A percentile compares a stretch with the other conserved stretches of the same genome.
Conservation (phyloP, 1,140 invertebrate species). For the Leptinotarsa defecta region DNA sequence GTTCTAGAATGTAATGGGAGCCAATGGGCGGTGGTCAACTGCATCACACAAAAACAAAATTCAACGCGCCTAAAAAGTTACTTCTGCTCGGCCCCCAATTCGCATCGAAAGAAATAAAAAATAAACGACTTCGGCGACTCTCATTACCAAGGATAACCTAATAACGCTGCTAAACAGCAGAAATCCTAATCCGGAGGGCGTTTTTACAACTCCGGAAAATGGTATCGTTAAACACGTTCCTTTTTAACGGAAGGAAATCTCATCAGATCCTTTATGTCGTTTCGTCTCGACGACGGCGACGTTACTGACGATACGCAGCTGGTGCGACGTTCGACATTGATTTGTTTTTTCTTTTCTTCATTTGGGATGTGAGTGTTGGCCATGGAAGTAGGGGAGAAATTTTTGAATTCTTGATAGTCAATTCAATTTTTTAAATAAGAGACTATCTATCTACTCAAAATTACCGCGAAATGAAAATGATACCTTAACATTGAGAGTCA, state of each 20-base stretch:
- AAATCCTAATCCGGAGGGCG: background rate
- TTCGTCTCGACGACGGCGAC: background rate
- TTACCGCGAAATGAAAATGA: too few relatives aligned
- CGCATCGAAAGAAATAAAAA: background rate
- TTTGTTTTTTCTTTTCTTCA: background rate
- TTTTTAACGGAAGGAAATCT: slow-evolving; percentile 3
- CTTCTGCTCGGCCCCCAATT: background rate
- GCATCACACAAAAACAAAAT: too few relatives aligned
- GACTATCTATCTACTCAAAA: too few relatives aligned
- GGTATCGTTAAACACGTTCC: slow-evolving; percentile 3
- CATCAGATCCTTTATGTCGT: slow-evolving; percentile 2
- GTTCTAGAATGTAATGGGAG: too few relatives aligned
- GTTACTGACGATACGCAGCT: background rate
- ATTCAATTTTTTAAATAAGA: too few relatives aligned
- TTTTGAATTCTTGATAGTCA: too few relatives aligned
- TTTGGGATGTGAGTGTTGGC: background rate
- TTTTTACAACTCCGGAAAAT: slow-evolving; percentile 8
- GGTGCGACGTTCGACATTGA: background rate
- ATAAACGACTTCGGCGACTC: background rate
- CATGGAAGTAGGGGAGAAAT: too few relatives aligned
- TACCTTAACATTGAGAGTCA: too few relatives aligned
- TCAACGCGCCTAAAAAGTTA: too few relatives aligned
- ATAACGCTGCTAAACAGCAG: background rate
- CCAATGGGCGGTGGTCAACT: too few relatives aligned
- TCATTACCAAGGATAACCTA: background rate